phyloP scores from a whole-genome alignment of 2,888 invertebrate species.

The Ectemnius cavifrons region DNA sequence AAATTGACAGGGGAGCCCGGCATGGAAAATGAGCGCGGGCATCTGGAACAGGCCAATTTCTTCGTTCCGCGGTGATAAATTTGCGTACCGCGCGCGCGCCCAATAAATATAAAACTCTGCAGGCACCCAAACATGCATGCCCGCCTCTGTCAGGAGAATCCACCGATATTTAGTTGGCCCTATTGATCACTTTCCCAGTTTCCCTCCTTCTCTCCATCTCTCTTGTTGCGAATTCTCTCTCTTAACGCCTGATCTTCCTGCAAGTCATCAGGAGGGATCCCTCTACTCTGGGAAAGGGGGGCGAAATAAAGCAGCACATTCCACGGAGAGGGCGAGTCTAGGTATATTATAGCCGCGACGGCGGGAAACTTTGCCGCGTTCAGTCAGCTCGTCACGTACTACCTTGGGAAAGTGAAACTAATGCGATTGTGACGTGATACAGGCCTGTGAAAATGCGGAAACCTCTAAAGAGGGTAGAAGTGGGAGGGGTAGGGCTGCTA shows the following conservation, averaged over 20 bases:
- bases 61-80: conserved; percentile 57
- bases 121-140: conserved; percentile 8
- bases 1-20: conserved; percentile 52
- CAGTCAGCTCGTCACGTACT: neutral
- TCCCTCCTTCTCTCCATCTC: no score
- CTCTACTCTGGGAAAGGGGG: no score
- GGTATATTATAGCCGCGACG: no score
- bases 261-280: no score
- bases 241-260: no score
- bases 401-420: conserved; percentile 47
- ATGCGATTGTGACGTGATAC: conserved; percentile 17
- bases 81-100: conserved; percentile 25
- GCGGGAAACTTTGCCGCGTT: neutral
- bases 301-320: no score
- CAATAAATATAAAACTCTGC: conserved; percentile 31
- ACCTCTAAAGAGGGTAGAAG: no score
- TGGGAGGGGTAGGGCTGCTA: neutral
- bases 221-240: no score
- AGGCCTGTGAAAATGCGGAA: neutral
- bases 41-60: conserved; percentile 55
- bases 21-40: conserved; percentile 49
- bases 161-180: neutral
- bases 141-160: conserved; percentile 9
- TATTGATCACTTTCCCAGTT: no score
- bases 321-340: no score